Base-by-base conservation (phyloP, 2,888 invertebrate species). In the Drosophila hamatofila region DNA sequence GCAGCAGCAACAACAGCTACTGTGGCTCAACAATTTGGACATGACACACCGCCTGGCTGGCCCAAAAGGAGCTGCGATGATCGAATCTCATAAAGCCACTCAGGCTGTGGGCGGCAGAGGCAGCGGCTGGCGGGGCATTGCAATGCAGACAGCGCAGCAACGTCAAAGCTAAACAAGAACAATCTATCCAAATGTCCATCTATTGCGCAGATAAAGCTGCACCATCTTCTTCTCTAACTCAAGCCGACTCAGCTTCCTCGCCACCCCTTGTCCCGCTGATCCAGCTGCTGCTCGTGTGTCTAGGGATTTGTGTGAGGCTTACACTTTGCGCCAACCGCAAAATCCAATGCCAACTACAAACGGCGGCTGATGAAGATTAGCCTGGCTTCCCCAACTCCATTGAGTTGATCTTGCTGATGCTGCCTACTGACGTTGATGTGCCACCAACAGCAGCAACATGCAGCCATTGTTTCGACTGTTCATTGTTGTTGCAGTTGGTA, bases 331-430 rank as follows among this genome's bases (percentile, higher is more conserved):
- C 67, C 68, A 60, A 66, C 69, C 54, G 51, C 75, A 61, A 51
- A 57, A 57, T 54, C 78, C 80, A 74, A 70, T 62, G 76, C 72
- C 66, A 49, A 83, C 88, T 84, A 84, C 84, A 84, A 90, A 89
- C 89, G 89, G 82, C 90, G 87, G 85, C 89, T 91, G 89, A 91
- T 91, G 91, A 91, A 89, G 91, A 91, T 91, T 90, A 90, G 88
- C 81, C 81, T 77, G 62, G 66, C 61, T 56, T 41, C 55, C 69
- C 59, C 51, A 18, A 37, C 48, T 14, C 46, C 52, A 14, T 16
- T 44, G 57, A 48, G 56, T 64, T 44, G 49, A 58, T 41, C 52
- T 63, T 60, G 63, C 55, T 59, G 61, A 21, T 67, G 61, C 30
- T 78, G 66, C 27, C 60, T 67, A 67, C 88, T 81, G 83, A 41